These are phyloP conservation scores for Branchellion lobata DNA, from an alignment of 2,888 invertebrate genomes.

Conservation along the genomic window DNA sequence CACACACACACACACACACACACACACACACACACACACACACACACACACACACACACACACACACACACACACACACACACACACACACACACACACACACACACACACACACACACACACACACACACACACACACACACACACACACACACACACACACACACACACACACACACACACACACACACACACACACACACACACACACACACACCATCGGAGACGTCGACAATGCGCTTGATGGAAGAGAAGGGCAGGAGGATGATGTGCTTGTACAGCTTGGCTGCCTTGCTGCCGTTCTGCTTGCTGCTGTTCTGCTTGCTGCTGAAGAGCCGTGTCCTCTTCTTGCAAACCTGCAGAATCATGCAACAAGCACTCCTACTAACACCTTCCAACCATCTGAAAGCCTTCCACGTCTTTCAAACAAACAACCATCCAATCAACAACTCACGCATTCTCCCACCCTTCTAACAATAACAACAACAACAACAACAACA, in stretches of 20 bases:
- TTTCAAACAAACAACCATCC: not conserved
- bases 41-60: no score
- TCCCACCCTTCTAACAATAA: not conserved
- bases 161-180: conserved; percentile 16
- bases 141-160: conserved; percentile 25
- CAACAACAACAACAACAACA: not conserved
- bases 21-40: no score
- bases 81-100: not conserved
- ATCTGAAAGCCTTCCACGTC: no score
- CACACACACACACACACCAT: conserved; percentile 66
- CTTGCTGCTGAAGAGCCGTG: not conserved
- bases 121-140: conserved; percentile 32
- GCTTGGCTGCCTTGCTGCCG: conserved; percentile 67
- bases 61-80: no score
- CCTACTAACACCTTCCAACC: no score
- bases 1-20: no score
- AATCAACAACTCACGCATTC: not conserved
- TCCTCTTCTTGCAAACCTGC: conserved; percentile 32
- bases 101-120: conserved; percentile 16
- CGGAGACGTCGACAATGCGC: conserved; percentile 84
- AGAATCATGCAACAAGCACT: no score
- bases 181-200: no score
- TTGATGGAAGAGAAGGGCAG: conserved; percentile 85
- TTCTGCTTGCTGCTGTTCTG: conserved; percentile 64
- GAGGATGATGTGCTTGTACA: conserved; percentile 85